Conservation (phyloP, 2,797 vertebrate genomes). For the Aulostomus chinensis region DNA sequence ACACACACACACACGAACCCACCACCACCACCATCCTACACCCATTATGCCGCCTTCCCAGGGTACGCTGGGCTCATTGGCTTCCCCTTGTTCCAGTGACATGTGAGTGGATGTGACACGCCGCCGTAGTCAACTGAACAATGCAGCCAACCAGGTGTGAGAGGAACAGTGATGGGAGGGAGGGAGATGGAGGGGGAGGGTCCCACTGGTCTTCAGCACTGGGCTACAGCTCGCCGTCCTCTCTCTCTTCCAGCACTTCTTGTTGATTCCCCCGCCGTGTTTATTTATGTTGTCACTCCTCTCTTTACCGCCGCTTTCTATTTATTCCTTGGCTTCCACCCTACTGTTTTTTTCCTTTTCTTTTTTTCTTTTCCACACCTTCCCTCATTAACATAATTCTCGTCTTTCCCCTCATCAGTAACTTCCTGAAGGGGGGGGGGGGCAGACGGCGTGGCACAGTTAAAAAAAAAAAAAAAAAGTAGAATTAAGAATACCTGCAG, state of each 20-base stretch:
- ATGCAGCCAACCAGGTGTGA: slow-evolving; percentile 46
- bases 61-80: background rate
- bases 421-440: too few species aligned
- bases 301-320: slow-evolving; percentile 40
- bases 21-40: background rate
- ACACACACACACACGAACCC: too few species aligned
- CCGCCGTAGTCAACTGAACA: slow-evolving; percentile 33
- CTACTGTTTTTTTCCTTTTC: slow-evolving; percentile 28
- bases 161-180: too few species aligned
- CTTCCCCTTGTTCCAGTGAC: slow-evolving; percentile 26
- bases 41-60: background rate
- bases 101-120: slow-evolving; percentile 44
- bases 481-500: slow-evolving; percentile 58
- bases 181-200: slow-evolving; percentile 7
- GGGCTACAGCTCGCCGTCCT: background rate
- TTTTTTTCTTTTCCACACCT: slow-evolving; percentile 35
- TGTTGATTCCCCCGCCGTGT: too few species aligned
- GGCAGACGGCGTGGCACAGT: too few species aligned
- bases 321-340: slow-evolving; percentile 48
- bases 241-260: background rate
- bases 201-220: slow-evolving; percentile 19
- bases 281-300: too few species aligned
- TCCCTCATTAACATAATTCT: slow-evolving; percentile 42
- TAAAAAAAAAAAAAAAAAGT: too few species aligned
- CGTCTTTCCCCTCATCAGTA: slow-evolving; percentile 36